Evolutionary conservation across 1,140 invertebrate species (phyloP), one percentile per base, ranked within the genome.

Genomic region (Ganaspis sp.): DNA sequence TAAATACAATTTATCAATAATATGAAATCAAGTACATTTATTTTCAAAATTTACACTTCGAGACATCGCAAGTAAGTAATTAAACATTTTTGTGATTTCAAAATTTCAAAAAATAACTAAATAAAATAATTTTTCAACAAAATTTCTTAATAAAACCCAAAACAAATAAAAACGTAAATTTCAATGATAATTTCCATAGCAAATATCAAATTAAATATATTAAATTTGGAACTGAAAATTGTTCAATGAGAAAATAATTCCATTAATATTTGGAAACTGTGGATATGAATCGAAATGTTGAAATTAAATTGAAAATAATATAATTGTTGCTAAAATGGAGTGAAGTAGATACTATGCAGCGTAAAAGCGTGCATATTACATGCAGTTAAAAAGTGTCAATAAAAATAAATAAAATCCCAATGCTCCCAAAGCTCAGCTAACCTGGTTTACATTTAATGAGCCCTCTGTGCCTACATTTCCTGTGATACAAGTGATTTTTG

Each of bases 401-500:
- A 49, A 49, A n/a, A 49, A 49, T 17, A 49, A n/a, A 64, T 12
- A 49, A 45, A 72, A 49, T 45, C 38, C 70, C 21, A 45, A 72
- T 72, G 38, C 42, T 17, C 70, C 75, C 77, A 78, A 79, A 83
- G 78, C 80, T 78, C 64, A 76, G 76, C 80, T 84, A 84, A 86
- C 85, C 85, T 86, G 83, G 84, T 85, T 86, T 86, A 88, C 84
- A 85, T 83, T 83, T 81, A 88, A 87, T 74, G 85, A 83, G 78
- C 86, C 81, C 74, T 88, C 83, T 71, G 85, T 81, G 80, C 86
- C 84, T 82, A 90, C 91, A 84, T 91, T 91, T 79, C 92, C 92
- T 12, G 91, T 90, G 69, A 93, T 89, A 80, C 90, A 92, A 17
- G 90, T 90, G 58, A 93, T 92, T 85, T 92, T 93, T 8, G 93